phyloP scores from a whole-genome alignment of 2,797 vertebrate species.

The Peromyscus eremicus region DNA sequence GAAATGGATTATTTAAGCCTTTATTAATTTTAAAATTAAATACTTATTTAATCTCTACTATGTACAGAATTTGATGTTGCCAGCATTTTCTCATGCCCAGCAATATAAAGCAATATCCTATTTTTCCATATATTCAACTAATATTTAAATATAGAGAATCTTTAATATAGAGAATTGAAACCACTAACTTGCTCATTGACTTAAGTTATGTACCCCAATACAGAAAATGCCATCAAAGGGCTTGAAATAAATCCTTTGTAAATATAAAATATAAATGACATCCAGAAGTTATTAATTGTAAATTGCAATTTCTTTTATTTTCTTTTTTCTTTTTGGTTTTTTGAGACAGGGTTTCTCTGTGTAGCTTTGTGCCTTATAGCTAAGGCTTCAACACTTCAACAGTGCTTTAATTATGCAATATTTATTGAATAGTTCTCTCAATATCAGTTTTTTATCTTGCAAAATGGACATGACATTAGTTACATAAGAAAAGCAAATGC shows the following conservation, averaged over 20 bases:
- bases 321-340: too few relatives aligned
- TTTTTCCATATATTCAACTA: background rate
- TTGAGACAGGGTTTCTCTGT: too few relatives aligned
- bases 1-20: background rate
- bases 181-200: background rate
- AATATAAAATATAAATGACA: background rate
- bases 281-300: background rate
- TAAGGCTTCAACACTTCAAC: background rate
- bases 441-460: background rate
- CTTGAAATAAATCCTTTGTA: background rate
- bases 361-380: background rate
- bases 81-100: background rate
- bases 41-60: background rate
- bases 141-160: background rate
- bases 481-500: background rate
- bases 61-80: background rate
- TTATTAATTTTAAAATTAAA: background rate
- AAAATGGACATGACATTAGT: background rate
- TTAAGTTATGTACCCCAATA: background rate
- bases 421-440: conserved; percentile 19
- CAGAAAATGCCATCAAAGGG: background rate
- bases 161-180: background rate
- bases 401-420: background rate
- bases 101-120: background rate
- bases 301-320: background rate